Evolutionary conservation across 2,113 vertebrate species (phyloP).

Genomic region (Scolopax mira): DNA sequence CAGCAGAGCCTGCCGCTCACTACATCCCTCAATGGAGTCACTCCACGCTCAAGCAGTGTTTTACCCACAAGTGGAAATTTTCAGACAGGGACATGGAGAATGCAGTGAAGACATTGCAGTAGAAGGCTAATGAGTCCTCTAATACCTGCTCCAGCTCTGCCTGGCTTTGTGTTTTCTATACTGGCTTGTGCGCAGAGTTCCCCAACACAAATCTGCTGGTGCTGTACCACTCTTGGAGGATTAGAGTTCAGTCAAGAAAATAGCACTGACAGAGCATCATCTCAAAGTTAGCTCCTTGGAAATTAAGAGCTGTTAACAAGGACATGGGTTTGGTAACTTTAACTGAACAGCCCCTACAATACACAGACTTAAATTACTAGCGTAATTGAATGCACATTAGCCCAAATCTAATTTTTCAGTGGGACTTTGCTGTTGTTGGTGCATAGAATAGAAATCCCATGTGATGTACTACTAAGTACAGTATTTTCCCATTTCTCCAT

Average conservation of each 20-base stretch:
- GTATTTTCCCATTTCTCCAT: not conserved
- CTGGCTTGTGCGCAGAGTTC: not conserved
- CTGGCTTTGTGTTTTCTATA: not conserved
- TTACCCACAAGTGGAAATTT: not conserved
- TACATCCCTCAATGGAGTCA: not conserved
- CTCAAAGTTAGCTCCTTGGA: rapidly evolving
- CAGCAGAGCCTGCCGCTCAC: not conserved
- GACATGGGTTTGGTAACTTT: not conserved
- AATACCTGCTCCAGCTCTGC: not conserved
- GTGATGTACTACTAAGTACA: not conserved
- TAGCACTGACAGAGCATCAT: rapidly evolving
- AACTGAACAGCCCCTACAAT: not conserved
- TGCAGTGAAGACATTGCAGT: not conserved
- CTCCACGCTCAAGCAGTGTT: not conserved
- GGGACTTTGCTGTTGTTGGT: not conserved
- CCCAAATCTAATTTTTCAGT: not conserved
- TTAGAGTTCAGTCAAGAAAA: not conserved
- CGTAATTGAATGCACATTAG: not conserved
- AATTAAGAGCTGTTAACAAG: not conserved
- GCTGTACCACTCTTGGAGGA: rapidly evolving
- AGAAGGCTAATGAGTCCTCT: not conserved
- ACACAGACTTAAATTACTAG: not conserved
- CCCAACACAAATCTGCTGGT: rapidly evolving
- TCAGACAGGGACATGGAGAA: rapidly evolving
- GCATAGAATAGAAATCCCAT: not conserved